phyloP scores from a whole-genome alignment of 2,888 invertebrate species.

The Hybos culiciformis region DNA sequence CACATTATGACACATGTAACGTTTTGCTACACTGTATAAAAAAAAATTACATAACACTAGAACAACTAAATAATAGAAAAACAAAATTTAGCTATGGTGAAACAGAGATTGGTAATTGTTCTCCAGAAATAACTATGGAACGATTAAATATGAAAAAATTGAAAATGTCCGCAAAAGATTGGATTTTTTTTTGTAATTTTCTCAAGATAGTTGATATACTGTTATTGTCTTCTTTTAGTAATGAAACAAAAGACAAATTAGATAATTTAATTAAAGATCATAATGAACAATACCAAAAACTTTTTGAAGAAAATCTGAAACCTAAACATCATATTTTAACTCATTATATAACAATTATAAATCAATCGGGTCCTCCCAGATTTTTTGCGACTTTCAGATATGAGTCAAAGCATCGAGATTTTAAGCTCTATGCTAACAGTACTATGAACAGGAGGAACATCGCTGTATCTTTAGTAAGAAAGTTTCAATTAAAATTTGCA shows the following conservation, averaged over 20 bases:
- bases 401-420: conserved; percentile 3
- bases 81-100: conserved; percentile 4
- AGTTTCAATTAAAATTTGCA: neutral
- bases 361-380: conserved; percentile 7
- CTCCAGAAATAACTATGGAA: conserved; percentile 2
- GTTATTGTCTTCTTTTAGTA: conserved; percentile 4
- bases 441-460: conserved; percentile 5
- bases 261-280: neutral
- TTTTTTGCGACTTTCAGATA: conserved; percentile 6
- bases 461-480: neutral
- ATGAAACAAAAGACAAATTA: neutral
- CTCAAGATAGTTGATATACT: conserved; percentile 10
- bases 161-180: conserved; percentile 8
- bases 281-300: neutral
- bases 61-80: conserved; percentile 1
- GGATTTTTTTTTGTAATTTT: conserved; percentile 9
- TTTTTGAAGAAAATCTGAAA: conserved; percentile 5
- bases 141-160: conserved; percentile 5
- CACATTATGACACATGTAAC: conserved; percentile 8
- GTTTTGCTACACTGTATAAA: conserved; percentile 6
- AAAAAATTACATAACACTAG: conserved; percentile 3
- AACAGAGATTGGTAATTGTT: conserved; percentile 7
- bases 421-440: conserved; percentile 5
- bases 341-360: conserved; percentile 6
- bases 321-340: conserved; percentile 5